Base-by-base conservation (phyloP, 2,888 invertebrate species). In the Pardosa pseudoannulata region DNA sequence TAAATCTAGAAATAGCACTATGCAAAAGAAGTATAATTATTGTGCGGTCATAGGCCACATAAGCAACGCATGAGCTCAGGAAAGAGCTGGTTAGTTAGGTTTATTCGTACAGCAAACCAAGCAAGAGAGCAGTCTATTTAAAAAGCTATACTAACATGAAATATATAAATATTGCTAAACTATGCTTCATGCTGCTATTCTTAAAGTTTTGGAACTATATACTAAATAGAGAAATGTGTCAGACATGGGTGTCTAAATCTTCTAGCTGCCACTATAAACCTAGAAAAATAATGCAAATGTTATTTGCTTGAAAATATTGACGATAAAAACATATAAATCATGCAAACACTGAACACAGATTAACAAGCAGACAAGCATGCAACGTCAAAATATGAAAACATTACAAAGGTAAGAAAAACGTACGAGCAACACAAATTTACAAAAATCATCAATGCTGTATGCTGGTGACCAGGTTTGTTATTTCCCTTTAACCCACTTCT, bases 211-310 rank as follows among this genome's bases (percentile, higher is more conserved):
- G 56, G n/a, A 67, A 39, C 67, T 73, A 80, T 56, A 67, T 75
- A 81, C 70, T 64, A 70, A 81, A 70, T 46, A 32, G 62, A 29
- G 68, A 75, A 74, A 73, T 39, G 41, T 46, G 70, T 31, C 65
- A 68, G 72, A 67, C 39, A 50, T 72, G 39, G 83, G 83, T 78
- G 46, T 78, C 83, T 85, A 85, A 85, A 78, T 85, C 83, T 79
- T 73, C 83, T 78, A 85, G 73, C 36, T 78, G 78, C 56, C 83
- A 85, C 67, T 73, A 85, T 85, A 72, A 76, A 85, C 83, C 83
- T 85, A 85, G 78, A 85, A 85, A 85, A 85, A 85, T 75, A 85
- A 85, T 73, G 78, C 78, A 85, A 73, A 85, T 31, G 56, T 78
- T 85, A 85, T 78, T 85, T 76, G 83, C 72, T 71, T 36, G 68